Conservation (phyloP, 2,888 invertebrate species). For the Acholoe squamosa region DNA sequence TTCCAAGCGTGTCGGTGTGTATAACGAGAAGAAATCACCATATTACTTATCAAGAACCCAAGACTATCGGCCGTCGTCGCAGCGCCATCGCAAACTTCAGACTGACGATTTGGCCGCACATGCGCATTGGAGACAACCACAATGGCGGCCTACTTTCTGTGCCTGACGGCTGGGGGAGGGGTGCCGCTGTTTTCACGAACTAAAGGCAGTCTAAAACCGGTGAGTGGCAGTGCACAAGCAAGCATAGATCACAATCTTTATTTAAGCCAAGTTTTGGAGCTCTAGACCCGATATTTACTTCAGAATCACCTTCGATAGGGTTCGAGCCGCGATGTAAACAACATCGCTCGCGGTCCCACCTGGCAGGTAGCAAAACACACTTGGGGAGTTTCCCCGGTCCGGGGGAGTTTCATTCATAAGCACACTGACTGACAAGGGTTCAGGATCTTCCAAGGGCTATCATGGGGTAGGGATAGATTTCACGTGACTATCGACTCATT, state of each 20-base stretch:
- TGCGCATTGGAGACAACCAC: conserved; percentile 8
- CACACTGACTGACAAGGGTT: background rate
- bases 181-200: conserved; percentile 92
- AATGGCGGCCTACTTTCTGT: conserved; percentile 92
- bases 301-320: background rate
- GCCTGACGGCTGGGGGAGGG: conserved; percentile 92
- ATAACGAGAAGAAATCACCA: conserved; percentile 28
- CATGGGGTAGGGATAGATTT: background rate
- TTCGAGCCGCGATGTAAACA: background rate
- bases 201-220: conserved; percentile 66
- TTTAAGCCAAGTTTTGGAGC: conserved; percentile 34
- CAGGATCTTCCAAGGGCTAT: background rate
- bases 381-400: too few species aligned
- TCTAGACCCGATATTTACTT: background rate
- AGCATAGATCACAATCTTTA: background rate
- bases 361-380: conserved; percentile 20
- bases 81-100: conserved; percentile 61
- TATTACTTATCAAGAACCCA: background rate
- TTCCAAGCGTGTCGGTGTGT: background rate
- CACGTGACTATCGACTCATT: background rate
- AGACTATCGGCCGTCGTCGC: background rate
- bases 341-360: conserved; percentile 17
- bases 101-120: conserved; percentile 44
- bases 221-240: conserved; percentile 47
- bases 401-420: conserved; percentile 31